Evolutionary conservation across 2,113 vertebrate genomes (phyloP).

Genomic region (Columbina picui): DNA sequence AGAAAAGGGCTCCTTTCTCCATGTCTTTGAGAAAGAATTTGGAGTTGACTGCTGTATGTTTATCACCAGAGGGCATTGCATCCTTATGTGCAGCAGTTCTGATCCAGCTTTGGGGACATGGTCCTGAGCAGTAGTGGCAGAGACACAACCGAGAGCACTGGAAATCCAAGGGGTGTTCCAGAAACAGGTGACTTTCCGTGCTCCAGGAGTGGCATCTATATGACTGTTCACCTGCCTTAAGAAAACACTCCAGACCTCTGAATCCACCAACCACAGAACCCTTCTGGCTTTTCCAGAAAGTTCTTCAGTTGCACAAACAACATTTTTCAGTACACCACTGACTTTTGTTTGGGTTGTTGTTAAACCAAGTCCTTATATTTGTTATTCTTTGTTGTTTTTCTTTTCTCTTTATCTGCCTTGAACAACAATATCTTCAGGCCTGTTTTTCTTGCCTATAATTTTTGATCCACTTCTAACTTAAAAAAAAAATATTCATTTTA

Average conservation of each 20-base stretch:
- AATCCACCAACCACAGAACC: neutral
- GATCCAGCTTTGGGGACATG: neutral
- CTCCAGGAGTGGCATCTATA: neutral
- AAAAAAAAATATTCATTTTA: neutral
- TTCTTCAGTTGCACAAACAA: neutral
- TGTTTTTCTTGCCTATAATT: constrained; percentile 12
- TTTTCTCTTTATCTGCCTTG: constrained; percentile 2
- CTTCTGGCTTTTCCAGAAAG: neutral
- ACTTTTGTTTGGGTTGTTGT: neutral
- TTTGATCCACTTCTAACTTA: neutral
- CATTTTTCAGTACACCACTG: neutral
- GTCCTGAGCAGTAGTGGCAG: neutral
- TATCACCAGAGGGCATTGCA: neutral
- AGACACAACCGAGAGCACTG: neutral
- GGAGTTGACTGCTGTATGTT: neutral
- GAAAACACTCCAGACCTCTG: neutral
- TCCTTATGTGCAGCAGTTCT: neutral
- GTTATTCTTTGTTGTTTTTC: constrained; percentile 46
- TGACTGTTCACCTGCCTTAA: neutral
- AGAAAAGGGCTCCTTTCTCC: neutral
- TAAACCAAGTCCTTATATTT: neutral
- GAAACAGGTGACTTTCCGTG: rapidly evolving
- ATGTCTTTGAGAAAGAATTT: neutral
- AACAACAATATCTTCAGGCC: neutral
- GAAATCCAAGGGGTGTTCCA: neutral